phyloP scores from a whole-genome alignment of 2,113 vertebrate genomes.

The Ceyx margarethae region DNA sequence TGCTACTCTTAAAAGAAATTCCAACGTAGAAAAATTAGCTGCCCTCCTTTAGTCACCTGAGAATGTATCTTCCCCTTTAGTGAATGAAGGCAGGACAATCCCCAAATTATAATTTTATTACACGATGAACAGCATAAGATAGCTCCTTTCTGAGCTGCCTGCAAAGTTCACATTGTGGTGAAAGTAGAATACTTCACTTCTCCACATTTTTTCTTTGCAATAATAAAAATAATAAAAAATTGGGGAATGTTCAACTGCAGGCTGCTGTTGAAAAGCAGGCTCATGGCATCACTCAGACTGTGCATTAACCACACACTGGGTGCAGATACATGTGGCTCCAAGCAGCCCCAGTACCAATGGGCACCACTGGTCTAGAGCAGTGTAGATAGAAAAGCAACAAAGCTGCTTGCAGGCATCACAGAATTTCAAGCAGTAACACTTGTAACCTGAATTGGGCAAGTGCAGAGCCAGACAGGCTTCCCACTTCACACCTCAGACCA shows the following conservation, averaged over 20 bases:
- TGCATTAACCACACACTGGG: fast-evolving
- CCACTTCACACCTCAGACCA: not conserved
- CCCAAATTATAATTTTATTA: not conserved
- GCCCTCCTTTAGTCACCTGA: not conserved
- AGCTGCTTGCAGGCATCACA: not conserved
- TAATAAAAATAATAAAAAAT: too few relatives aligned
- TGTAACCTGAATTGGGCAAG: not conserved
- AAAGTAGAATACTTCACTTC: not conserved
- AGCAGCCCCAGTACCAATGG: not conserved
- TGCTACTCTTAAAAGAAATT: not conserved
- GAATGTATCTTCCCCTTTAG: not conserved
- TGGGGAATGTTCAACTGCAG: not conserved
- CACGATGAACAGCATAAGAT: not conserved
- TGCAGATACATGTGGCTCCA: not conserved
- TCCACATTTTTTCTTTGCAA: not conserved
- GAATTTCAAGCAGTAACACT: not conserved
- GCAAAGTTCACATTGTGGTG: not conserved
- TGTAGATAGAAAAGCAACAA: not conserved
- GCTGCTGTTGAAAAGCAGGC: not conserved
- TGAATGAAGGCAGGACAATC: not conserved
- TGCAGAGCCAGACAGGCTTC: not conserved
- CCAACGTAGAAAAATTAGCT: not conserved
- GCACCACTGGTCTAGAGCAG: not conserved
- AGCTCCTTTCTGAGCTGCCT: not conserved
- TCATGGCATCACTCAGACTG: not conserved